Percentiles rank a stretch among this genome's conserved stretches.
These are phyloP conservation scores for Netelia inedita DNA, from an alignment of 2,888 invertebrate genomes.

Conservation along the genomic window DNA sequence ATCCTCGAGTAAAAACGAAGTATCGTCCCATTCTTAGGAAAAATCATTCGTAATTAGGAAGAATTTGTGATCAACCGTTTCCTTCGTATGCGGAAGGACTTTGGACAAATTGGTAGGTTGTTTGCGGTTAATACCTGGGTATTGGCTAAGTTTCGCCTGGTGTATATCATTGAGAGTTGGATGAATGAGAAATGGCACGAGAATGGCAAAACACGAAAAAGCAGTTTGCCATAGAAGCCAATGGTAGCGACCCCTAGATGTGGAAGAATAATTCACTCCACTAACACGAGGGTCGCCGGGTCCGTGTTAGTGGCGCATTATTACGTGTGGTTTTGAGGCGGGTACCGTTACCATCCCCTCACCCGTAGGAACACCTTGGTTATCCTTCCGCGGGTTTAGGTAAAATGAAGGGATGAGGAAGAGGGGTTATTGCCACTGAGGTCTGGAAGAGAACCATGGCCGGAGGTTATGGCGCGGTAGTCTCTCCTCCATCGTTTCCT, in stretches of 20 bases:
- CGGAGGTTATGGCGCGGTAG: slow-evolving; percentile 42
- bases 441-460: slow-evolving; percentile 5
- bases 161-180: slow-evolving; percentile 13
- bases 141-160: slow-evolving; percentile 47
- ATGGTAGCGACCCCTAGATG: neutral
- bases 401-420: slow-evolving; percentile 8
- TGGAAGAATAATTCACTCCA: slow-evolving; percentile 62
- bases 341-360: slow-evolving; percentile 59
- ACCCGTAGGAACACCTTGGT: slow-evolving; percentile 58
- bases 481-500: slow-evolving; percentile 25
- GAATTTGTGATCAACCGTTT: slow-evolving; percentile 11
- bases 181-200: slow-evolving; percentile 57
- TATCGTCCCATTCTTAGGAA: neutral
- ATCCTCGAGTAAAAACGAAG: too few species aligned
- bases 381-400: slow-evolving; percentile 43
- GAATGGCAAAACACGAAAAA: slow-evolving; percentile 56
- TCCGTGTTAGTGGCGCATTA: slow-evolving; percentile 74
- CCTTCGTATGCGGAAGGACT: slow-evolving; percentile 12
- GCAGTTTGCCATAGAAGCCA: slow-evolving; percentile 39
- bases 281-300: neutral
- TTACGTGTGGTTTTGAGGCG: slow-evolving; percentile 76
- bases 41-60: neutral
- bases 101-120: slow-evolving; percentile 46
- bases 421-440: slow-evolving; percentile 35
- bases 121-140: slow-evolving; percentile 51